Base-by-base conservation (phyloP, 2,888 invertebrate species). In the Carabus problematicus region DNA sequence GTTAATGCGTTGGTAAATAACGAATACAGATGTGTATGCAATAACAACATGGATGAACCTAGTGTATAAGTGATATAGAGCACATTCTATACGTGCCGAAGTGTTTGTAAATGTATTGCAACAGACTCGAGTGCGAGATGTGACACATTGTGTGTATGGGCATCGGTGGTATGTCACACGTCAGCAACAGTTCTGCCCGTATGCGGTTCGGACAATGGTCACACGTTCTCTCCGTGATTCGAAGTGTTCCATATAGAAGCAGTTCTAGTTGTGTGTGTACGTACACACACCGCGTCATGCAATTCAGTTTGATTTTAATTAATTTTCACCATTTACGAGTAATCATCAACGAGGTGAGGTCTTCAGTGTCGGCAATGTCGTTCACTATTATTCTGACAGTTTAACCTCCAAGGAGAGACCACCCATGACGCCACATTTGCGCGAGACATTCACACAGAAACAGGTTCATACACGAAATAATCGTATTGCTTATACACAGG, bases 171-270 rank as follows among this genome's bases (percentile, higher is more conserved):
- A 14, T 19, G 66, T 67, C 59, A 67, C 66, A 52, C 56, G 59
- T 16, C 29, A 12, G 66, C 59, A 19, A 59, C 66, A 67, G 47
- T 40, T 39, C 43, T 59, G 52, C 52, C 58, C 58, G 18, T 54
- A 63, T 58, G 59, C 64, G 64, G 64, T 58, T 47, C 49, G 66
- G 66, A 67, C 66, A 67, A 67, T 67, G 52, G 66, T 67, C 56
- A 9, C 52, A 19, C 39, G 47, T 39, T 14, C 59, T 40, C 66
- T 29, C 41, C 59, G 59, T 8, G 19, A 40, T n/a, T 52, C 52
- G 14, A 52, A 16, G 16, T 9, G 19, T 29, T 52, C 12, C n/a
- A 6, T 49, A 49, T 18, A 49, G 18, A n/a, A 49, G 8, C 14
- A 14, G 14, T 14, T 49, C 18, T 52, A 52, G 52, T 14, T 52